Percentiles rank a stretch among this genome's conserved stretches.
These are phyloP conservation scores for Dasyornis broadbenti DNA, from an alignment of 2,113 vertebrate species.

Conservation along the genomic window DNA sequence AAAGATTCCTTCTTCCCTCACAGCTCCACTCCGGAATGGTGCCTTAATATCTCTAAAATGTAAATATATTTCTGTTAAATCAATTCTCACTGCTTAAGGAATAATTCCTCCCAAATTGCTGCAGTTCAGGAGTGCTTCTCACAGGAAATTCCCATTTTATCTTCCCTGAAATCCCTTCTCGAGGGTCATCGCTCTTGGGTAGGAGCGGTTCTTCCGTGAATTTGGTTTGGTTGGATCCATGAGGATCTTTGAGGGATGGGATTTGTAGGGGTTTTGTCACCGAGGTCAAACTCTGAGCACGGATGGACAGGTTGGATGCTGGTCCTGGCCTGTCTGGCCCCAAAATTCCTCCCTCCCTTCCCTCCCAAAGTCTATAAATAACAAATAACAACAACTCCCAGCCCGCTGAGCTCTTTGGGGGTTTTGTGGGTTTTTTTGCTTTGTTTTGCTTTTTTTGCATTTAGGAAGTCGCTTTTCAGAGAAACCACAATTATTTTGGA, in stretches of 20 bases:
- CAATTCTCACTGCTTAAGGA: rapidly evolving
- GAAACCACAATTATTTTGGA: neutral
- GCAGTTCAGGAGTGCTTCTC: rapidly evolving
- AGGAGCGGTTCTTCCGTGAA: neutral
- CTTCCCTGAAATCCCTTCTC: neutral
- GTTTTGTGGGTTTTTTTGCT: slow-evolving; percentile 26
- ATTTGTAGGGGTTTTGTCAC: neutral
- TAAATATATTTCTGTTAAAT: neutral
- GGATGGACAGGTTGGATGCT: neutral
- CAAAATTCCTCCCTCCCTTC: slow-evolving; percentile 16
- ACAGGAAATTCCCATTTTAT: neutral
- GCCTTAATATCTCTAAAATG: rapidly evolving
- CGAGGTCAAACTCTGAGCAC: rapidly evolving
- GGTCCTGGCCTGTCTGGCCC: neutral
- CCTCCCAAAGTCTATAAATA: slow-evolving; percentile 53
- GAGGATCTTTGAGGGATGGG: neutral
- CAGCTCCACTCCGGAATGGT: no score
- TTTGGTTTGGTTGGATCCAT: rapidly evolving
- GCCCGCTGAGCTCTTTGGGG: slow-evolving; percentile 5
- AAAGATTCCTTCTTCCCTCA: neutral
- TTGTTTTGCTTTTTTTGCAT: slow-evolving; percentile 13
- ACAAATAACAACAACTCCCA: slow-evolving; percentile 34
- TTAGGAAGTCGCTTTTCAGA: slow-evolving; percentile 30
- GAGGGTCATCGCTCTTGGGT: rapidly evolving
- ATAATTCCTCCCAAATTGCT: rapidly evolving